phyloP scores from a whole-genome alignment of 1,140 invertebrate genomes.

The Caerostris extrusa region DNA sequence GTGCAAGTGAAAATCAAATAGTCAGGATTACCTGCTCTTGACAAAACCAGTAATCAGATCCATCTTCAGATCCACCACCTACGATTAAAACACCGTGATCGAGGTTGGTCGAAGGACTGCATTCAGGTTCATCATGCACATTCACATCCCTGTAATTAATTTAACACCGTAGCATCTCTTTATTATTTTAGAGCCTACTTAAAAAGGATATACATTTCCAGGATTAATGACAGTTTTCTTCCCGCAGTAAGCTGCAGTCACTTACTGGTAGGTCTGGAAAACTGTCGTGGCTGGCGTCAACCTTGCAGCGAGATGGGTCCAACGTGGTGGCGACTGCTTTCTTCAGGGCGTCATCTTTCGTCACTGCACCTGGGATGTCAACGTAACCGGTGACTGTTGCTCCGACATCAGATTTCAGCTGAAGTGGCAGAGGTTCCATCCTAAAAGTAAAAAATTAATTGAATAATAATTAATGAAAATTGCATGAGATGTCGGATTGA shows the following conservation, averaged over 20 bases:
- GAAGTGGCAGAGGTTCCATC: constrained; percentile 86
- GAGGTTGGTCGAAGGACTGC: constrained; percentile 80
- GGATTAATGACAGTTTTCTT: too few relatives aligned
- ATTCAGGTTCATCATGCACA: constrained; percentile 82
- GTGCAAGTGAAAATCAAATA: too few relatives aligned
- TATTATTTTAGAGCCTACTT: too few relatives aligned
- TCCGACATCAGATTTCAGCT: constrained; percentile 87
- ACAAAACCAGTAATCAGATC: constrained; percentile 79
- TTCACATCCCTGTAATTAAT: constrained; percentile 79
- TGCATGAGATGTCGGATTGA: too few relatives aligned
- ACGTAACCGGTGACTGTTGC: constrained; percentile 92
- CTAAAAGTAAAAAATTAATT: too few relatives aligned
- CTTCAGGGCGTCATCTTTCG: constrained; percentile 87
- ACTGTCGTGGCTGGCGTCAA: constrained; percentile 91
- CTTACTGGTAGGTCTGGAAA: constrained; percentile 88
- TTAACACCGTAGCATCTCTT: too few relatives aligned
- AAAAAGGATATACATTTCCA: too few relatives aligned
- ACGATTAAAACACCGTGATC: constrained; percentile 84
- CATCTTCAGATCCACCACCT: constrained; percentile 82
- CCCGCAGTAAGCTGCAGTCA: too few relatives aligned
- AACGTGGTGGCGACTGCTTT: constrained; percentile 91
- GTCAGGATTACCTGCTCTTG: constrained; percentile 84
- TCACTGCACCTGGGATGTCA: constrained; percentile 87
- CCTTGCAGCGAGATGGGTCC: constrained; percentile 93
- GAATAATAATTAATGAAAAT: too few relatives aligned